A percentile compares a stretch with the other conserved stretches of the same genome.
These are phyloP conservation scores for Aspiorhynchus laticeps DNA, from an alignment of 2,113 vertebrate species.

Conservation along the genomic window DNA sequence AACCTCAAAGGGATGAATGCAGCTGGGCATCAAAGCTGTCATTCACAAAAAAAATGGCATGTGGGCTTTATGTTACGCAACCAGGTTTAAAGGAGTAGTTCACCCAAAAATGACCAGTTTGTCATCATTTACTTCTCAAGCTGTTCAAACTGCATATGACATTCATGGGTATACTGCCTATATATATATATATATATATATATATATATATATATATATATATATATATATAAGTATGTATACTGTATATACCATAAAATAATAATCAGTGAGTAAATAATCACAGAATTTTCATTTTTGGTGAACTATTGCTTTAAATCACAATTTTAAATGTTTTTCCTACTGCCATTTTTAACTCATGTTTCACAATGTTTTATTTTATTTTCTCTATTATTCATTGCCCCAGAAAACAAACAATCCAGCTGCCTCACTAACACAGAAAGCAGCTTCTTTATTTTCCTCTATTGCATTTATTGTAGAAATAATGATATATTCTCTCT, in stretches of 20 bases:
- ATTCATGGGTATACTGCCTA: neutral
- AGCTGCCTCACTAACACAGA: neutral
- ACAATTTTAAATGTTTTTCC: neutral
- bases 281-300: neutral
- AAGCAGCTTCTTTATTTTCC: conserved; percentile 7
- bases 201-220: too few species aligned
- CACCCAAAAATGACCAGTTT: neutral
- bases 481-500: neutral
- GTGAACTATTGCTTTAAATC: neutral
- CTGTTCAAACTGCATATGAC: neutral
- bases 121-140: neutral
- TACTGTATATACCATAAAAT: neutral
- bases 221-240: too few species aligned
- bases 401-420: neutral
- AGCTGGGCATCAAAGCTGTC: neutral
- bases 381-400: neutral
- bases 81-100: neutral
- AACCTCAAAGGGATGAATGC: conserved; percentile 35
- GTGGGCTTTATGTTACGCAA: neutral
- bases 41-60: conserved; percentile 54
- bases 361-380: neutral
- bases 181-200: too few species aligned
- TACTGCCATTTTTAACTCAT: neutral
- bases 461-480: neutral
- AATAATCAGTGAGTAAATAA: neutral